These are phyloP conservation scores for Knipowitschia caucasica DNA, from an alignment of 2,797 vertebrate genomes.

Conservation along the genomic window DNA sequence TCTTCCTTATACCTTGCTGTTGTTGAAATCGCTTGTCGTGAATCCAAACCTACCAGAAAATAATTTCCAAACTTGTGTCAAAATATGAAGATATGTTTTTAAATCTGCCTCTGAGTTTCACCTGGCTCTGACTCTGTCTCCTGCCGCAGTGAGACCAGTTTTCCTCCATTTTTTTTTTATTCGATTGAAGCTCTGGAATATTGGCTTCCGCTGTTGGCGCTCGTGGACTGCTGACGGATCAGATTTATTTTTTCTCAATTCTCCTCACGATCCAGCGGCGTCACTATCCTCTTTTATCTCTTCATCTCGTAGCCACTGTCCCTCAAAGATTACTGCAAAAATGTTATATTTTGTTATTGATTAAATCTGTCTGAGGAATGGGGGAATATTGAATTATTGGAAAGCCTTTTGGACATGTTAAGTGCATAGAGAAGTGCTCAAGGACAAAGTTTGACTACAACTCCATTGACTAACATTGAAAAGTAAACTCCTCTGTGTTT, in stretches of 20 bases:
- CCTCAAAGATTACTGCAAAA: not conserved
- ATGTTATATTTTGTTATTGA: not conserved
- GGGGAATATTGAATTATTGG: not conserved
- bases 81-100: too few relatives aligned
- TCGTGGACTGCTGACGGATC: constrained; percentile 14
- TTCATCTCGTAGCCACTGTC: not conserved
- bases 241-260: constrained; percentile 10
- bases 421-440: too few relatives aligned
- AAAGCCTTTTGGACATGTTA: not conserved
- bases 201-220: constrained; percentile 21
- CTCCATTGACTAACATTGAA: too few relatives aligned
- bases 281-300: constrained; percentile 3
- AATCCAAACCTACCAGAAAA: too few relatives aligned
- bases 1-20: too few relatives aligned
- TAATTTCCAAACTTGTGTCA: too few relatives aligned
- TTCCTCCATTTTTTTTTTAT: constrained; percentile 16
- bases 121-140: constrained; percentile 11
- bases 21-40: too few relatives aligned
- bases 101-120: too few relatives aligned
- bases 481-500: too few relatives aligned
- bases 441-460: too few relatives aligned
- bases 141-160: constrained; percentile 19
- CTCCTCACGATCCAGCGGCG: constrained; percentile 14
- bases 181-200: constrained; percentile 18
- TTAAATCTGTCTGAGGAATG: not conserved